Percentiles rank a stretch among this genome's conserved stretches.
phyloP scores from a whole-genome alignment of 2,797 vertebrate genomes.

The Peromyscus melanophrys region DNA sequence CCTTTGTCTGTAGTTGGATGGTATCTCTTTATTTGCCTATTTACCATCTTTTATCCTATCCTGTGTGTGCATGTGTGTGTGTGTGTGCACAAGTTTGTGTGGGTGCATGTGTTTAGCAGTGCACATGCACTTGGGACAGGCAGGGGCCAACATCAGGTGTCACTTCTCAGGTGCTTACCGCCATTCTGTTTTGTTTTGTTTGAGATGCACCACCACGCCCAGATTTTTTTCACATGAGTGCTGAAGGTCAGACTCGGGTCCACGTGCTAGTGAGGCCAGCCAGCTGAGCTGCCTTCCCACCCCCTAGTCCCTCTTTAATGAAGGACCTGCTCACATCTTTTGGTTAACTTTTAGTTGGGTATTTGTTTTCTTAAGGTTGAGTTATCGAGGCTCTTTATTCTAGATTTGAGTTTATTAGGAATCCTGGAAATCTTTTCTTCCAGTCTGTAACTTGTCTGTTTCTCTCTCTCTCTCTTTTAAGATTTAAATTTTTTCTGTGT shows the following conservation, averaged over 20 bases:
- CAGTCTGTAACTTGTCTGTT: not conserved
- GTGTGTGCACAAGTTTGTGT: not conserved
- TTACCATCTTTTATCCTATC: not conserved
- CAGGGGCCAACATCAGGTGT: not conserved
- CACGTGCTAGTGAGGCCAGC: not conserved
- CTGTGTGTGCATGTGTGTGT: not conserved
- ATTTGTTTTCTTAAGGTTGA: not conserved
- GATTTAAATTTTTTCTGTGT: not conserved
- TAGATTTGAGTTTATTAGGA: not conserved
- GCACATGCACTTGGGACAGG: not conserved
- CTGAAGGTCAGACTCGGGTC: not conserved
- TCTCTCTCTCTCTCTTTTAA: not conserved
- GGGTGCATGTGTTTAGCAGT: not conserved
- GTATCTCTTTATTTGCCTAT: not conserved
- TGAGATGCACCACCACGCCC: no score
- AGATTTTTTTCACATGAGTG: not conserved
- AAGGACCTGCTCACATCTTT: not conserved
- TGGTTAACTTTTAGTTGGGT: not conserved
- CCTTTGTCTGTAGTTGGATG: not conserved
- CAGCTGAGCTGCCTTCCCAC: not conserved
- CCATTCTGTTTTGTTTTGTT: not conserved
- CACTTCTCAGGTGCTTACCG: not conserved
- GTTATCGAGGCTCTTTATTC: not conserved
- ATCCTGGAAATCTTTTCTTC: slow-evolving; percentile 6
- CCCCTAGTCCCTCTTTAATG: not conserved